Conservation (phyloP, 2,888 invertebrate genomes). For the Drosophila neonasuta region DNA sequence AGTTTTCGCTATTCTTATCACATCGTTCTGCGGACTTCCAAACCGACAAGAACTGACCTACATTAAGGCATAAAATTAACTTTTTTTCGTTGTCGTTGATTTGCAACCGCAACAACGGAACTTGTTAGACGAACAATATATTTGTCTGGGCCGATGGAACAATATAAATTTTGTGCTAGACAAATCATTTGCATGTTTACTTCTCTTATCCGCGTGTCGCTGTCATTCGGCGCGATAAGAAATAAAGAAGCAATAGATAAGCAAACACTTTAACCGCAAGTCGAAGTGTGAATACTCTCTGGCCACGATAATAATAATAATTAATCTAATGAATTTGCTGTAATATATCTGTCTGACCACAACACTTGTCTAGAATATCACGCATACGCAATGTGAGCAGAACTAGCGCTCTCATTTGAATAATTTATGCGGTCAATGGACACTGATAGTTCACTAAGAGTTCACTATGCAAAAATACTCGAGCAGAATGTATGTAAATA, state of each 20-base stretch:
- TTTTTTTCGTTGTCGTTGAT: conserved; percentile 12
- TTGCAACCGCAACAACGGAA: conserved; percentile 16
- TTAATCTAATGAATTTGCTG: not conserved
- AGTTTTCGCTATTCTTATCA: conserved; percentile 54
- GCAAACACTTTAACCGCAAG: not conserved
- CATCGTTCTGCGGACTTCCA: not conserved
- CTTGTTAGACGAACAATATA: conserved; percentile 13
- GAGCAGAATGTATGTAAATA: not conserved
- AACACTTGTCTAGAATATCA: not conserved
- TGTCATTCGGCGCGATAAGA: conserved; percentile 34
- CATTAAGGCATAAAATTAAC: conserved; percentile 42
- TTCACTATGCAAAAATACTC: conserved; percentile 35
- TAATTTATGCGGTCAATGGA: conserved; percentile 58
- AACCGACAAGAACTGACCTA: conserved; percentile 58
- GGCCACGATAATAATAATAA: not conserved
- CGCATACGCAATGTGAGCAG: not conserved
- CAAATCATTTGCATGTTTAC: conserved; percentile 30
- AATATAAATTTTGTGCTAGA: conserved; percentile 6
- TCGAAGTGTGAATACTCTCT: conserved; percentile 36
- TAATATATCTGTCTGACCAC: not conserved
- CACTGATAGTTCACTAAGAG: conserved; percentile 18
- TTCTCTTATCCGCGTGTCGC: conserved; percentile 8
- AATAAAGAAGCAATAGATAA: conserved; percentile 17
- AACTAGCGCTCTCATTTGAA: conserved; percentile 22
- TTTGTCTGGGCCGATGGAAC: conserved; percentile 11